Base-by-base conservation (phyloP, 2,888 invertebrate genomes). In the Epirrhoe alternata region DNA sequence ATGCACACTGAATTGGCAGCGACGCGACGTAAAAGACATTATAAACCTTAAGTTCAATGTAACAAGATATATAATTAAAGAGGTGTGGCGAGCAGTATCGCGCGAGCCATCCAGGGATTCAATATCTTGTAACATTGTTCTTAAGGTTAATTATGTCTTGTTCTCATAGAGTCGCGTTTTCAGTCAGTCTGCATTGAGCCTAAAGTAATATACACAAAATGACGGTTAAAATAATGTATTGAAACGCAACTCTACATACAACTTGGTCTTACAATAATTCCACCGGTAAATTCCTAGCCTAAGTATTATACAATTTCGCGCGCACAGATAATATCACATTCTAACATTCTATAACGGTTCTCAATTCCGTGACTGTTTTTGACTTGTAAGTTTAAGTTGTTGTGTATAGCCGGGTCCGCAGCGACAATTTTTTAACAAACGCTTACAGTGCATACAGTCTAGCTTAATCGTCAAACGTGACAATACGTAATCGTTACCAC, bases 401-500 rank as follows among this genome's bases (percentile, higher is more conserved):
- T n/a, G n/a, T n/a, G n/a, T n/a, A n/a, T n/a, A n/a, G n/a, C n/a
- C n/a, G n/a, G n/a, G n/a, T n/a, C n/a, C n/a, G n/a, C n/a, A n/a
- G n/a, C n/a, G n/a, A n/a, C n/a, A n/a, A n/a, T n/a, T n/a, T n/a
- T n/a, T n/a, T n/a, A n/a, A n/a, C n/a, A n/a, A n/a, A n/a, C n/a
- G 58, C 50, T 50, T n/a, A 53, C 8, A 14, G 58, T 51, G 58
- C 49, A 38, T 38, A 47, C 42, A 58, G 49, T 51, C 30, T 35
- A 47, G 10, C 5, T 12, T 42, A 42, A n/a, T n/a, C n/a, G n/a
- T n/a, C n/a, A n/a, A n/a, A 61, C 59, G 54, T 49, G 65, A 38
- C 66, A 73, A 95, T 98, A 99, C 86, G n/a, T 35, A 14, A 10
- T 51, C 33, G 7, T 33, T 33, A 31, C 51, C 17, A 56, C 53